These are phyloP conservation scores for Strigamia maritima DNA, from an alignment of 2,888 invertebrate species.

Conservation along the genomic window DNA sequence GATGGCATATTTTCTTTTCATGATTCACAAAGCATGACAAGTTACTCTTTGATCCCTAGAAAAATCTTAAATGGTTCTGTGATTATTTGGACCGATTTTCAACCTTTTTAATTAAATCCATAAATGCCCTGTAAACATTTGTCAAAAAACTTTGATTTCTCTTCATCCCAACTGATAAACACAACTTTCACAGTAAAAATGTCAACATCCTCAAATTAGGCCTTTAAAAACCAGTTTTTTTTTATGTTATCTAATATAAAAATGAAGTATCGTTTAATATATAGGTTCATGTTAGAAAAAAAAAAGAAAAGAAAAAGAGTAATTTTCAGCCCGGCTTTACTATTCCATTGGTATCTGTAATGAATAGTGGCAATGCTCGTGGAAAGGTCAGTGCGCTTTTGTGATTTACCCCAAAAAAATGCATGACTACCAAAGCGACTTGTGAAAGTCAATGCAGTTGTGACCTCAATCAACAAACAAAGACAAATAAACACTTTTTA, in stretches of 20 bases:
- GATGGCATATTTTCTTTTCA: conserved; percentile 13
- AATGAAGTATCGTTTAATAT: background rate
- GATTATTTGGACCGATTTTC: background rate
- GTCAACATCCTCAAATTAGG: conserved; percentile 15
- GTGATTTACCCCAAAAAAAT: background rate
- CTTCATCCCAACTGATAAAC: background rate
- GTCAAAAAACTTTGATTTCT: background rate
- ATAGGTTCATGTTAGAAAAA: background rate
- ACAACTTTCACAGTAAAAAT: background rate
- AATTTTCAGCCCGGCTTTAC: background rate
- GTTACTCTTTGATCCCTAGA: background rate
- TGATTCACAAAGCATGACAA: conserved; percentile 21
- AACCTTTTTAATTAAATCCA: background rate
- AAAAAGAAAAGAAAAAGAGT: background rate
- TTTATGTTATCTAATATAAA: background rate
- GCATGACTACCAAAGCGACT: conserved; percentile 13
- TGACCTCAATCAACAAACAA: conserved; percentile 24
- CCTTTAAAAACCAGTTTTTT: conserved; percentile 9
- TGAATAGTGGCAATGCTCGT: background rate
- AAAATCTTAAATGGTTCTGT: background rate
- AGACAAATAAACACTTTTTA: conserved; percentile 3
- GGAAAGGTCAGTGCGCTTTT: background rate
- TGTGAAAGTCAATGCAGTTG: conserved; percentile 20
- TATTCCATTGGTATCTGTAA: background rate
- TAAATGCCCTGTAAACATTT: background rate